Conservation (phyloP, 2,888 invertebrate genomes). For the Drosophila atripex region DNA sequence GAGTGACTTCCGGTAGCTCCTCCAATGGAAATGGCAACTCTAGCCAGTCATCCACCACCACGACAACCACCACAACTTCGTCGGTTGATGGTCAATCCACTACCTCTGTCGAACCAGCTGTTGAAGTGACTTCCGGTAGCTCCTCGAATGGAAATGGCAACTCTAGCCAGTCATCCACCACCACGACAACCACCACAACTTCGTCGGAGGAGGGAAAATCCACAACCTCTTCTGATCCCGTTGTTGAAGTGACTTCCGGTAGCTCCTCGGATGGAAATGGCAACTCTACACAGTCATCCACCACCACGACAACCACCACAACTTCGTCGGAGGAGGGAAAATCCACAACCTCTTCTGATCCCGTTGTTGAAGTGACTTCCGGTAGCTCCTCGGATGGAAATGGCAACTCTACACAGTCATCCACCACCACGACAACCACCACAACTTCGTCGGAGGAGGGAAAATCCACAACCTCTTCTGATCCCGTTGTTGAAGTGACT, state of each 20-base stretch:
- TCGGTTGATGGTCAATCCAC: neutral
- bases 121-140: neutral
- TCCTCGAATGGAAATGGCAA: neutral
- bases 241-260: neutral
- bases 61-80: slow-evolving; percentile 3
- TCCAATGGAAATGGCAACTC: neutral
- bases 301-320: slow-evolving; percentile 4
- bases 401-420: neutral
- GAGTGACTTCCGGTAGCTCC: neutral
- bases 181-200: slow-evolving; percentile 4
- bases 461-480: neutral
- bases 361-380: neutral
- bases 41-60: slow-evolving; percentile 5
- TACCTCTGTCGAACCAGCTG: slow-evolving; percentile 2
- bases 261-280: neutral
- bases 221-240: neutral
- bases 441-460: neutral
- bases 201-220: slow-evolving; percentile 1
- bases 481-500: too few relatives aligned
- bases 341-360: neutral
- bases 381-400: neutral
- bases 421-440: slow-evolving; percentile 2
- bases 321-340: neutral
- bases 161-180: slow-evolving; percentile 7
- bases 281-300: neutral